Evolutionary conservation across 2,888 invertebrate genomes (phyloP).

Genomic region (Beris chalybata): DNA sequence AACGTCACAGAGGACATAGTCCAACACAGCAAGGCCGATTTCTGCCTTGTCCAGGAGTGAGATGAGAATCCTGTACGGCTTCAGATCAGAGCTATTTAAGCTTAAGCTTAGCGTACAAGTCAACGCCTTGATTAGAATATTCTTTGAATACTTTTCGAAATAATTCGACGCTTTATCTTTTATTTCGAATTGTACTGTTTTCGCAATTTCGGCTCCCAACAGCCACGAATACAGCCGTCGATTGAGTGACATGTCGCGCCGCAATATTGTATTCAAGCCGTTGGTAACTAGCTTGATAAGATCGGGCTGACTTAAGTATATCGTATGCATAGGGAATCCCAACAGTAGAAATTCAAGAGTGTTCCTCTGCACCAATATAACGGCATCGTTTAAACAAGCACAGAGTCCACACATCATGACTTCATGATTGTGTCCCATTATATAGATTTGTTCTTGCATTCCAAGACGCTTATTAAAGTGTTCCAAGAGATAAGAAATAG

Average conservation of each 20-base stretch:
- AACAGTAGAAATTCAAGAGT: slow-evolving; percentile 79
- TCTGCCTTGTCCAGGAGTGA: slow-evolving; percentile 85
- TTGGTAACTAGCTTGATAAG: slow-evolving; percentile 73
- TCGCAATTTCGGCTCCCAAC: slow-evolving; percentile 68
- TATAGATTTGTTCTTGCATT: slow-evolving; percentile 78
- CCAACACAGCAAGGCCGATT: slow-evolving; percentile 77
- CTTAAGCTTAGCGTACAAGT: slow-evolving; percentile 62
- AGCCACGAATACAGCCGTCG: slow-evolving; percentile 84
- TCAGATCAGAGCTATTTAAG: slow-evolving; percentile 63
- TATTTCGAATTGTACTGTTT: slow-evolving; percentile 52
- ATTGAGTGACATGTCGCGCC: slow-evolving; percentile 89
- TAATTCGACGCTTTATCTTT: slow-evolving; percentile 58
- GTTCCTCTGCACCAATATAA: slow-evolving; percentile 82
- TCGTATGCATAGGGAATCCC: slow-evolving; percentile 83
- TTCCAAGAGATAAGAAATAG: slow-evolving; percentile 75
- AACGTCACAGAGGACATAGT: slow-evolving; percentile 76
- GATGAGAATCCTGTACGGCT: slow-evolving; percentile 76
- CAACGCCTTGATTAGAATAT: slow-evolving; percentile 67
- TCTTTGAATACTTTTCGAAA: slow-evolving; percentile 69
- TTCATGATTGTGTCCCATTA: slow-evolving; percentile 83
- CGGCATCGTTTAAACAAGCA: slow-evolving; percentile 76
- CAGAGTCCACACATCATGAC: slow-evolving; percentile 80
- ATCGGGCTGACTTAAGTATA: slow-evolving; percentile 68
- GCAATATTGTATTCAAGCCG: slow-evolving; percentile 71
- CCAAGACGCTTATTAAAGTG: slow-evolving; percentile 78